Evolutionary conservation across 2,797 vertebrate species (phyloP), one percentile per base, ranked within the genome.

Genomic region (Hybognathus amarus): DNA sequence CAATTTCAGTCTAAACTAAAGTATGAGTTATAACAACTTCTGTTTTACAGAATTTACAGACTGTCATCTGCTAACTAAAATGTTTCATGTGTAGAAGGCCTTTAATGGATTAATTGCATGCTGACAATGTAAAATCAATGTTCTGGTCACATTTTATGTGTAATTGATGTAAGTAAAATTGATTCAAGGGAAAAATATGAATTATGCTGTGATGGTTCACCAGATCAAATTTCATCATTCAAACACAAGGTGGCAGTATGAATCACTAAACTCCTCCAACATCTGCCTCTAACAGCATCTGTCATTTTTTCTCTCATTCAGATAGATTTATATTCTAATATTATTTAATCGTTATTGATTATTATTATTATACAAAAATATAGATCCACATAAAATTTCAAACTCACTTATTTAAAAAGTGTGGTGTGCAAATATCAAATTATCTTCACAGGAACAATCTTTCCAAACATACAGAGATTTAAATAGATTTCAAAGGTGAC

Each of bases 191-290:
- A 17, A 77, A 64, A 74, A 80, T 75, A 74, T 84, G 75, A 75
- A 42, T 74, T 66, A 56, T 22, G 30, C 47, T 80, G 27, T 70
- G n/a, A 40, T 81, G 54, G 17, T 63, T 66, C 10, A n/a, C 47
- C 64, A 79, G 24, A 50, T 50, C 0, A 50, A 40, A 75, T 20
- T 85, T 50, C 30, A 56, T 36, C 20, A 74, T 76, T 59, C 22
- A 22, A 85, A 84, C 90, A 90, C 87, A 82, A 87, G 90, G 47
- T 83, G 87, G 90, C 86, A 86, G 85, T 69, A 80, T 83, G 24
- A 22, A 59, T 56, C 45, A 71, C 24, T 22, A 50, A 47, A 38
- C 40, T 27, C 8, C 9, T 17, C 40, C 11, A 24, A 69, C 1
- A 5, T 47, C 8, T 61, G 30, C 45, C 69, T 54, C 4, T 42